Evolutionary conservation across 2,888 invertebrate species (phyloP), one percentile per base, ranked within the genome.

Genomic region (Stenchaetothrips biformis): DNA sequence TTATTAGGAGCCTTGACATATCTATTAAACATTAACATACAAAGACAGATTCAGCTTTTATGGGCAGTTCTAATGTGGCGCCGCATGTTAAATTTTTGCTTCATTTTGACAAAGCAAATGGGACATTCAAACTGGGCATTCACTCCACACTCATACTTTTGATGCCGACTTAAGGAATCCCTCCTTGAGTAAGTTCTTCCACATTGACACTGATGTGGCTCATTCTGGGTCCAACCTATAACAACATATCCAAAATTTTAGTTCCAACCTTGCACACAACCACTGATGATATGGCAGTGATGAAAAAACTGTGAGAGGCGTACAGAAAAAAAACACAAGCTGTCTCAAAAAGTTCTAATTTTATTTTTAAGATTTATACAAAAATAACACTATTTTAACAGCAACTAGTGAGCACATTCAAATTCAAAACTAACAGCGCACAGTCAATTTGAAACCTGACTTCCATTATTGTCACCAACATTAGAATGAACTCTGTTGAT

Each of bases 71-170:
- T 79, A 62, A 59, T 79, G 49, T 80, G 79, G 77, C 81, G 48
- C 16, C 25, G 47, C n/a, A 80, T 62, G 62, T 80, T 78, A 27
- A 47, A 59, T 8, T 48, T 48, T 59, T 67, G 79, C 53, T 80
- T 80, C 21, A 48, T 74, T 59, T 74, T 78, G 47, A 48, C 79
- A 25, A 78, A 59, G 81, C 85, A 86, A 81, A 84, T 21, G 8
- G 25, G 67, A 74, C 67, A 74, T 21, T 67, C 67, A 67, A 25
- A 25, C 25, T 74, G 25, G 11, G 21, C 53, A 62, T 37, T 21
- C 27, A 21, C 47, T 67, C 85, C 85, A 80, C 85, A 85, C 74
- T 84, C 84, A 18, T 81, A 83, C 13, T 82, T 83, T 49, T 82
- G 77, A 82, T 85, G 85, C 9, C 48, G 37, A 18, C 16, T 53